Evolutionary conservation across 2,888 invertebrate genomes (phyloP), one percentile per base, ranked within the genome.

Genomic region (Agrotis exclamationis): DNA sequence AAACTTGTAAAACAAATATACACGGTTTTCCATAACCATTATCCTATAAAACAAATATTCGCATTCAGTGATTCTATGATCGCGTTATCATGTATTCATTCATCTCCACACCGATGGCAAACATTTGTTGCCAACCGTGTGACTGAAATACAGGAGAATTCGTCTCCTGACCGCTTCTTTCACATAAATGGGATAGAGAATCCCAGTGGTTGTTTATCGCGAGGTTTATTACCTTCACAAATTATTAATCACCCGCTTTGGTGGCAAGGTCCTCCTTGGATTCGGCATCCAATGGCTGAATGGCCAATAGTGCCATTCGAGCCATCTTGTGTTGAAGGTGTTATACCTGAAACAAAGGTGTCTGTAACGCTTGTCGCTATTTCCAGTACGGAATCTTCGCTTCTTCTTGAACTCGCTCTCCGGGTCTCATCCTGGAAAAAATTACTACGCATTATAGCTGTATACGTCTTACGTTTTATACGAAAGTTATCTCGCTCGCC

Each of bases 151-250:
- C 67, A 53, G 45, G 54, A 51, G 28, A 22, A 39, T 39, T 9
- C 39, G n/a, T 39, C 56, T 18, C 33, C 67, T 45, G 54, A 59
- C 28, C 45, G 39, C 44, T 59, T 48, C 24, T 45, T 45, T 13
- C 51, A 67, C n/a, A 22, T 59, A 28, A 11, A 44, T 9, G 54
- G 28, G 54, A 54, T 28, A 39, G 67, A 59, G 20, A 67, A 67
- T 44, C 67, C 67, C n/a, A 59, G 59, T 44, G 59, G 60, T 59
- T 50, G 39, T n/a, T 18, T 59, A 20, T 59, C 59, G 2, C 7
- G 66, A 44, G 58, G 50, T 39, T 13, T 66, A 18, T n/a, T 50
- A 50, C 65, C 65, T 18, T 58, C 50, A 11, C 44, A 59, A 51
- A 14, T 66, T 24, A 50, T 59, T 44, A 11, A 58, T n/a, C 50